A percentile compares a stretch with the other conserved stretches of the same genome.
These are phyloP conservation scores for Copsychus sechellarum DNA, from an alignment of 2,113 vertebrate genomes.

Conservation along the genomic window DNA sequence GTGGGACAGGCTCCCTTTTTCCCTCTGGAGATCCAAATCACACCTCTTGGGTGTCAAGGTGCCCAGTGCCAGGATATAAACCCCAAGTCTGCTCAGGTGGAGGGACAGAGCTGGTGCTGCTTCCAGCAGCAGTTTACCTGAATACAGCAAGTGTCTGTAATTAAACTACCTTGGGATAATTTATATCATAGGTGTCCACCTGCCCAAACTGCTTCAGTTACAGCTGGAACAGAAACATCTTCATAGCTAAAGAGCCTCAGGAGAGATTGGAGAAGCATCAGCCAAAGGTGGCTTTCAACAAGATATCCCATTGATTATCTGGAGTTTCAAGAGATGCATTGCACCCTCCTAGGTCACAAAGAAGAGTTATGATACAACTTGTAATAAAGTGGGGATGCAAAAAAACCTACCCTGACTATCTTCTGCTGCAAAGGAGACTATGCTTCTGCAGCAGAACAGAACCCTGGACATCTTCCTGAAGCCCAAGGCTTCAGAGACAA, in stretches of 20 bases:
- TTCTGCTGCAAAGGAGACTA: background rate
- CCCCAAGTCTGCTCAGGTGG: background rate
- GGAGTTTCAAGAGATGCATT: background rate
- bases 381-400: background rate
- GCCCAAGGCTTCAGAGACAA: background rate
- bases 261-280: fast-evolving
- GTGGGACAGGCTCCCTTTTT: background rate
- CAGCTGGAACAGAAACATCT: background rate
- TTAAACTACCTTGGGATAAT: background rate
- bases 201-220: background rate
- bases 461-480: background rate
- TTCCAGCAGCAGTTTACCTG: background rate
- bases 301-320: background rate
- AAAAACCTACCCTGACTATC: background rate
- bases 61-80: background rate
- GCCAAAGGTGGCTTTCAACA: background rate
- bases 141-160: background rate
- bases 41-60: background rate
- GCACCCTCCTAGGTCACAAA: background rate
- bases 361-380: background rate
- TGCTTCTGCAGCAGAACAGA: background rate
- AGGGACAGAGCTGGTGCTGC: background rate
- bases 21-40: background rate
- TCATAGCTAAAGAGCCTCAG: background rate
- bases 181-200: background rate